Conservation (phyloP, 2,113 vertebrate genomes). For the Pseudonaja textilis region DNA sequence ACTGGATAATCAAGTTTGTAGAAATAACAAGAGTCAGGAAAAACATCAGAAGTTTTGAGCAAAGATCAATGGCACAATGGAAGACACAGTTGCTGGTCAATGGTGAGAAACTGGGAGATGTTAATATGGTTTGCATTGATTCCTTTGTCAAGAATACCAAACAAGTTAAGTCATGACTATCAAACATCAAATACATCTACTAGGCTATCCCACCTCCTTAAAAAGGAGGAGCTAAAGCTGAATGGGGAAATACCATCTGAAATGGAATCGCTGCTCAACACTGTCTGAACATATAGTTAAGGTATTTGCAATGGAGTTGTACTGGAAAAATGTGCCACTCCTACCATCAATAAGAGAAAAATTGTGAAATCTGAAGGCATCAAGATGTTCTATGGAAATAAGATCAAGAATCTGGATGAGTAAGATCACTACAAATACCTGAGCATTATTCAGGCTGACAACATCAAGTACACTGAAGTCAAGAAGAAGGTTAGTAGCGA, state of each 20-base stretch:
- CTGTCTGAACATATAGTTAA: not conserved
- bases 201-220: not conserved
- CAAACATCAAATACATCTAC: not conserved
- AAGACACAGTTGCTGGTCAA: not conserved
- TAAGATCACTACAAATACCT: not conserved
- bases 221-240: not conserved
- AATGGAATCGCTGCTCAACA: not conserved
- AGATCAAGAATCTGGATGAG: not conserved
- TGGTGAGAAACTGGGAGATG: not conserved
- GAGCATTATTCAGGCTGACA: not conserved
- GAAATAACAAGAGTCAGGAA: not conserved
- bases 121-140: not conserved
- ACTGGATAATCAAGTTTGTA: not conserved
- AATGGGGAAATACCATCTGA: not conserved
- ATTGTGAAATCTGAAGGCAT: not conserved
- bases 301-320: not conserved
- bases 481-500: not conserved
- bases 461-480: not conserved
- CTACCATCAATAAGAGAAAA: not conserved
- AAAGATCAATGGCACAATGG: not conserved
- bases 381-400: not conserved
- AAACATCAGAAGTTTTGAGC: not conserved
- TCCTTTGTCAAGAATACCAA: not conserved
- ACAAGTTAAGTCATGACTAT: not conserved
- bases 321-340: not conserved